These are phyloP conservation scores for Ophonus ardosiacus DNA, from an alignment of 2,888 invertebrate genomes.

Conservation along the genomic window DNA sequence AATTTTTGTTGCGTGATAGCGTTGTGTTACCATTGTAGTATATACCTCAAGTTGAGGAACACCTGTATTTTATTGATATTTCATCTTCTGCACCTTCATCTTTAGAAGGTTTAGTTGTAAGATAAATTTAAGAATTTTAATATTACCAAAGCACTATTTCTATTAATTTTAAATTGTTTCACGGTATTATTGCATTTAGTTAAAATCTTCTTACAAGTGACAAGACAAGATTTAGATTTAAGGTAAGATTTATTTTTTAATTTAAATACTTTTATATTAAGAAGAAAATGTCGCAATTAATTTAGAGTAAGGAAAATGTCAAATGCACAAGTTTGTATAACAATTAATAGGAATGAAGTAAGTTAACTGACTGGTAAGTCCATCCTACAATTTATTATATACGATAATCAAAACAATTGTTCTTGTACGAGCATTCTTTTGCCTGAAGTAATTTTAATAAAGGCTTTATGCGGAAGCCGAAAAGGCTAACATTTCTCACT, in stretches of 20 bases:
- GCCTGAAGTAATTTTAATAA: constrained; percentile 36
- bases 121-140: constrained; percentile 37
- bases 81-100: constrained; percentile 32
- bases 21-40: no score
- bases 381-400: constrained; percentile 60
- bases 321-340: constrained; percentile 59
- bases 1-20: no score
- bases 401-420: constrained; percentile 62
- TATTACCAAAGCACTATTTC: constrained; percentile 27
- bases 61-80: constrained; percentile 33
- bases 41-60: no score
- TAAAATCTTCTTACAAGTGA: constrained; percentile 2
- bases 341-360: constrained; percentile 50
- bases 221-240: constrained; percentile 34
- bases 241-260: constrained; percentile 49
- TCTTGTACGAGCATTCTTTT: constrained; percentile 51
- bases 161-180: constrained; percentile 20
- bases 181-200: constrained; percentile 43
- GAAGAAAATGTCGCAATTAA: constrained; percentile 41
- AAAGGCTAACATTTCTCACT: constrained; percentile 28
- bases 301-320: constrained; percentile 60
- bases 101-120: constrained; percentile 42
- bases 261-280: constrained; percentile 52
- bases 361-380: constrained; percentile 57
- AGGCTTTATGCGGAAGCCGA: constrained; percentile 43